Percentiles rank a stretch among this genome's conserved stretches.
phyloP scores from a whole-genome alignment of 2,888 invertebrate genomes.

The Aleiodes leptofemur region DNA sequence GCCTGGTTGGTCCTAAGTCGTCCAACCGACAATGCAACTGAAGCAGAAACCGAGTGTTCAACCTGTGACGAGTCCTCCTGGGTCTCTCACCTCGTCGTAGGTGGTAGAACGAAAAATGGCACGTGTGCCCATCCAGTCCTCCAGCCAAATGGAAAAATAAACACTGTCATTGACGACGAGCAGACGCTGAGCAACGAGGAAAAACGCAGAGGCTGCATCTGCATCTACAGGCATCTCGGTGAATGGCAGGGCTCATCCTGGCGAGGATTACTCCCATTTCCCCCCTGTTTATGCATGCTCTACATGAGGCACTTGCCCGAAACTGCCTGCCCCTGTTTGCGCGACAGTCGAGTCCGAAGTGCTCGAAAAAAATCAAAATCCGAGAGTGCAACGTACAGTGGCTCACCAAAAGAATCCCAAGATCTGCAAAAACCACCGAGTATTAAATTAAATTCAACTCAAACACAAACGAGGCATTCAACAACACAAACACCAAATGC shows the following conservation, averaged over 20 bases:
- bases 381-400: conserved; percentile 1
- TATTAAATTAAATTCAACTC: conserved; percentile 20
- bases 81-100: conserved; percentile 42
- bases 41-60: conserved; percentile 36
- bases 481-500: conserved; percentile 70
- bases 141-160: conserved; percentile 23
- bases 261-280: conserved; percentile 48
- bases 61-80: conserved; percentile 40
- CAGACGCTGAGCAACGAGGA: neutral
- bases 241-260: conserved; percentile 39
- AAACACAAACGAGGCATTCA: conserved; percentile 69
- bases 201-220: conserved; percentile 32
- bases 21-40: conserved; percentile 28
- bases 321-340: conserved; percentile 64
- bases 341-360: conserved; percentile 53
- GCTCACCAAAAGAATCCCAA: neutral
- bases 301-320: conserved; percentile 65
- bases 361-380: conserved; percentile 24
- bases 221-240: conserved; percentile 36
- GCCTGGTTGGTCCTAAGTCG: conserved; percentile 37
- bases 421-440: neutral
- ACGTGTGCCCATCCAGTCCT: conserved; percentile 42
- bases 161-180: neutral
- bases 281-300: conserved; percentile 69
- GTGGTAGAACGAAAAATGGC: conserved; percentile 39